Evolutionary conservation across 2,888 invertebrate genomes (phyloP).

Genomic region (Mythimna impura): DNA sequence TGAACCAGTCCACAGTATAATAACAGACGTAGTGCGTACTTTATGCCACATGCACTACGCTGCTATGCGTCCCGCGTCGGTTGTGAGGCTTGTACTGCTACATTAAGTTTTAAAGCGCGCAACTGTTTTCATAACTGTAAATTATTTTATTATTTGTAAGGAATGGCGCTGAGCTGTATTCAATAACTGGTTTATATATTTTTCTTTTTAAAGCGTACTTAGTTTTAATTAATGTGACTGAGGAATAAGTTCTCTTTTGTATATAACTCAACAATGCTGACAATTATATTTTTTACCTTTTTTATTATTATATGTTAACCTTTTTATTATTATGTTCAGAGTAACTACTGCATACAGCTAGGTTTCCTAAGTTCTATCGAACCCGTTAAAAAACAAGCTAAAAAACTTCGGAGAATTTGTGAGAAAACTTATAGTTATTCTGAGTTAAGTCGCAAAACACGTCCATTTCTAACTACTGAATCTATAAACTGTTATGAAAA

Average conservation of each 20-base stretch:
- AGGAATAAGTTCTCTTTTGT: too few relatives aligned
- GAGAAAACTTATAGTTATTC: not conserved
- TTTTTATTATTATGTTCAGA: too few relatives aligned
- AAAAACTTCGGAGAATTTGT: not conserved
- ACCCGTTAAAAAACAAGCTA: too few relatives aligned
- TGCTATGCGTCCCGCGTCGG: not conserved
- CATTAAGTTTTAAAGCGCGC: conserved; percentile 17
- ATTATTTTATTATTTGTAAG: conserved; percentile 21
- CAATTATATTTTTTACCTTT: too few relatives aligned
- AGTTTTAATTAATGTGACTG: too few relatives aligned
- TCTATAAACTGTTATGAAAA: not conserved
- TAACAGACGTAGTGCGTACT: conserved; percentile 6
- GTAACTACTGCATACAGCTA: too few relatives aligned
- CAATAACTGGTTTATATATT: not conserved
- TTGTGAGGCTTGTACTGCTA: not conserved
- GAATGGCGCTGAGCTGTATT: not conserved
- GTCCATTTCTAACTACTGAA: not conserved
- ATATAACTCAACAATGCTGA: too few relatives aligned
- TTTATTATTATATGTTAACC: too few relatives aligned
- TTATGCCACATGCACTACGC: conserved; percentile 7
- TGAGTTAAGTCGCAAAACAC: not conserved
- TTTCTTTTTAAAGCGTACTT: not conserved
- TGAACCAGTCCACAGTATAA: not conserved
- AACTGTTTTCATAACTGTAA: not conserved
- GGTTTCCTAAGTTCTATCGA: too few relatives aligned